phyloP scores from a whole-genome alignment of 2,888 invertebrate genomes.

The Lymantria monacha region DNA sequence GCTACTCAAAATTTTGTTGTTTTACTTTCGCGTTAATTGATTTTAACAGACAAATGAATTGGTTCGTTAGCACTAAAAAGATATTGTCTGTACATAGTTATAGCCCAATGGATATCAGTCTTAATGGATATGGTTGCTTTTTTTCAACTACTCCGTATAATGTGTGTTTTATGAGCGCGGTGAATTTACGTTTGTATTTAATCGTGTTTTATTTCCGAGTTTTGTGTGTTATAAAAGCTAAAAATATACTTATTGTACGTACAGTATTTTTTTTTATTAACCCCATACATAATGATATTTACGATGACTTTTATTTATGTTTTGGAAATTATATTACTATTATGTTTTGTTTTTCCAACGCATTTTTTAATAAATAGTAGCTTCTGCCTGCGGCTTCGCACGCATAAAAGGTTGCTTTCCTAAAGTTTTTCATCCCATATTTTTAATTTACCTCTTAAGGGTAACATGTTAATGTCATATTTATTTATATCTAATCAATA shows the following conservation, averaged over 20 bases:
- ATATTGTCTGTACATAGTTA: slow-evolving; percentile 36
- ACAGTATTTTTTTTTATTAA: slow-evolving; percentile 1
- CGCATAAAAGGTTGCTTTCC: no score
- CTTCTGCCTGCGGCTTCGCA: no score
- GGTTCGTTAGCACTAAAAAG: slow-evolving; percentile 44
- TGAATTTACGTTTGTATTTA: slow-evolving; percentile 22
- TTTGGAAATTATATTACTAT: background rate
- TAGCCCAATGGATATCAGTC: slow-evolving; percentile 12
- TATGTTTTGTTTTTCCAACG: no score
- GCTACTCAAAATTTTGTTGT: slow-evolving; percentile 55
- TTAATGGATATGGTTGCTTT: slow-evolving; percentile 23
- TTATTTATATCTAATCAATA: no score
- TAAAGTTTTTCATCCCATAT: no score
- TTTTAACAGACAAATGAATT: slow-evolving; percentile 43
- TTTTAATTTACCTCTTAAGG: no score
- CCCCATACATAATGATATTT: background rate
- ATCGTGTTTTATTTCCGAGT: slow-evolving; percentile 26
- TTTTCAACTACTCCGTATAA: slow-evolving; percentile 12
- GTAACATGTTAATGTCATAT: no score
- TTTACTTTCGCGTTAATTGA: slow-evolving; percentile 48
- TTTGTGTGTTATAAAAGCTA: background rate
- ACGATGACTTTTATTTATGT: background rate
- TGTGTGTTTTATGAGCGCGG: slow-evolving; percentile 18
- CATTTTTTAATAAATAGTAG: no score
- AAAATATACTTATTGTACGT: background rate